These are phyloP conservation scores for Phengaris arion DNA, from an alignment of 2,888 invertebrate genomes.

Conservation along the genomic window DNA sequence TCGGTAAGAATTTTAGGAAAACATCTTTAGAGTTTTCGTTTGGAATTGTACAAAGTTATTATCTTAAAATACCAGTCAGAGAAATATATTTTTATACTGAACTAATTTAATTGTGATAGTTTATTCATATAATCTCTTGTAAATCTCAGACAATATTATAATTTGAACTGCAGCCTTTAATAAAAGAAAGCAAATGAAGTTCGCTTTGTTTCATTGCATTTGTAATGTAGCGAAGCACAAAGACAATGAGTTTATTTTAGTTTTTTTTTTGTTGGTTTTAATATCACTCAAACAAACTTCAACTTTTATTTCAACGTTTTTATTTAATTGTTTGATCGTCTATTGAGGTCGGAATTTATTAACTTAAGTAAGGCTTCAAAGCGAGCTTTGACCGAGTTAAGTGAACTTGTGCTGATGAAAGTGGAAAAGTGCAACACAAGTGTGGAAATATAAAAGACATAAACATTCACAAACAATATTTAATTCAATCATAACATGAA, in stretches of 20 bases:
- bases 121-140: neutral
- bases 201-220: neutral
- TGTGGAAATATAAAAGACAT: constrained; percentile 8
- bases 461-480: neutral
- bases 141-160: constrained; percentile 12
- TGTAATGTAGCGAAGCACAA: neutral
- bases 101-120: too few relatives aligned
- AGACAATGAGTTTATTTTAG: neutral
- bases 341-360: constrained; percentile 23
- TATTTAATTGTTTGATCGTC: constrained; percentile 9
- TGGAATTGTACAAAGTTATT: neutral
- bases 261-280: neutral
- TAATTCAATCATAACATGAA: neutral
- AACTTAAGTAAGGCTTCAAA: constrained; percentile 25
- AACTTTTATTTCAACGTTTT: neutral
- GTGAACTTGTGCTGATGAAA: constrained; percentile 23
- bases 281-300: neutral
- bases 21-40: neutral
- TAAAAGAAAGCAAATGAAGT: neutral
- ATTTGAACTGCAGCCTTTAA: neutral
- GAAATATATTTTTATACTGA: neutral
- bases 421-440: constrained; percentile 12
- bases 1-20: constrained; percentile 7
- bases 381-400: constrained; percentile 26
- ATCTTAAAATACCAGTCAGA: neutral